A percentile compares a stretch with the other conserved stretches of the same genome.
Conservation (phyloP, 2,113 vertebrate species). For the Petrocephalus microphthalmus region DNA sequence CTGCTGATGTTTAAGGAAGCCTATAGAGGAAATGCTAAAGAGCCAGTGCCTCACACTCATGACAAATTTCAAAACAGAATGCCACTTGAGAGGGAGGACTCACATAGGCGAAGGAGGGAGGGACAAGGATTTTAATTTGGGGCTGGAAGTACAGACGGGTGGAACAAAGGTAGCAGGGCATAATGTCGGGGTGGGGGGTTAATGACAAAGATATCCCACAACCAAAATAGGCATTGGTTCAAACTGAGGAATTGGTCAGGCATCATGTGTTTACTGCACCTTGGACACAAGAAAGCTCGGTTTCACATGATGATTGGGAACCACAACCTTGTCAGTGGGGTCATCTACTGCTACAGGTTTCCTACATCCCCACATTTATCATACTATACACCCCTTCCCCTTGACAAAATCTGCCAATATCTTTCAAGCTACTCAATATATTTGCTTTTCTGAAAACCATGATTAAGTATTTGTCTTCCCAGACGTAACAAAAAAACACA, state of each 20-base stretch:
- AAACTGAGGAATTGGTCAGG: not conserved
- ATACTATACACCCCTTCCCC: not conserved
- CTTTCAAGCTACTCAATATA: not conserved
- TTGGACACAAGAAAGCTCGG: not conserved
- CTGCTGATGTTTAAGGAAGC: not conserved
- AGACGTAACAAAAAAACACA: not conserved
- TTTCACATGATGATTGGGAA: not conserved
- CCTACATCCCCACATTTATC: not conserved
- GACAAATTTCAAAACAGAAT: not conserved
- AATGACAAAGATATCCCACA: not conserved
- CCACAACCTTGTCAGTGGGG: not conserved
- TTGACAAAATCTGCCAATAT: not conserved
- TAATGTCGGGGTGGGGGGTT: not conserved
- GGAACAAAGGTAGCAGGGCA: not conserved
- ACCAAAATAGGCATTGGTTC: not conserved
- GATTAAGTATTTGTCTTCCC: not conserved
- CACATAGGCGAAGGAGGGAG: not conserved
- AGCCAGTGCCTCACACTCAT: not conserved
- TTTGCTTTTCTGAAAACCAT: not conserved
- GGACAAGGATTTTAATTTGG: not conserved
- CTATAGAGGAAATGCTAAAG: conserved; percentile 1
- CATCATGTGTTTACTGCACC: not conserved
- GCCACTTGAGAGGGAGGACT: not conserved
- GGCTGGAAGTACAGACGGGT: not conserved
- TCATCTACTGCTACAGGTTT: not conserved